These are phyloP conservation scores for Exephanes ischioxanthus DNA, from an alignment of 2,888 invertebrate species.

Conservation along the genomic window DNA sequence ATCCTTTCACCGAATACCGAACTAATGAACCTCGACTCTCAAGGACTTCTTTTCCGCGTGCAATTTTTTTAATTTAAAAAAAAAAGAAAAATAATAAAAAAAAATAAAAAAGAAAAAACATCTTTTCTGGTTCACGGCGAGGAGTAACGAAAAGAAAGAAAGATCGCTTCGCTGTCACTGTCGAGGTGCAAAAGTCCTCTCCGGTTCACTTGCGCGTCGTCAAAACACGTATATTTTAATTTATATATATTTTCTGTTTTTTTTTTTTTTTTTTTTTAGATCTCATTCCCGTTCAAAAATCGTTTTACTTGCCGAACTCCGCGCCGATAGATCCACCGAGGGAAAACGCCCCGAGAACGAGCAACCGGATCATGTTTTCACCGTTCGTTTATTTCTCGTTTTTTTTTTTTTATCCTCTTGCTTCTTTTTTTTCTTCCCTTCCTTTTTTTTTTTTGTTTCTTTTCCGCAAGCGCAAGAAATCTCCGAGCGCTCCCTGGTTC, in stretches of 20 bases:
- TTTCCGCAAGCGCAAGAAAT: conserved; percentile 12
- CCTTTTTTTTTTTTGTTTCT: not conserved
- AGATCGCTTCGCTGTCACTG: not conserved
- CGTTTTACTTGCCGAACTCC: conserved; percentile 79
- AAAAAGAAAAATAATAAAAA: not conserved
- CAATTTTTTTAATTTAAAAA: not conserved
- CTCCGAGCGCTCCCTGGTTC: not conserved
- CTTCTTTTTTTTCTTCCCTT: not conserved
- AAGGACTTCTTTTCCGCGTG: not conserved
- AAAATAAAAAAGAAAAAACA: not conserved
- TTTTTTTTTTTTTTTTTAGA: not conserved
- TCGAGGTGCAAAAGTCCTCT: not conserved
- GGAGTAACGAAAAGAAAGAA: not conserved
- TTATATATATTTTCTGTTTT: not conserved
- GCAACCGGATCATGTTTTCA: conserved; percentile 53
- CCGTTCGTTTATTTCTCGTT: not conserved
- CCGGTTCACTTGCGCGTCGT: not conserved
- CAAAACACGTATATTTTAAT: not conserved
- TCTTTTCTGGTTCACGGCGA: not conserved
- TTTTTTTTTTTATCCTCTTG: not conserved
- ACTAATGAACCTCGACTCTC: not conserved
- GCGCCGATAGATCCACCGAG: conserved; percentile 60
- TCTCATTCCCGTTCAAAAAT: not conserved
- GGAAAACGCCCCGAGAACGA: conserved; percentile 57
- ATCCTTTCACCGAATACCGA: conserved; percentile 37